Evolutionary conservation across 2,888 invertebrate species (phyloP), one percentile per base, ranked within the genome.

Genomic region (Chaitophorus viminalis): DNA sequence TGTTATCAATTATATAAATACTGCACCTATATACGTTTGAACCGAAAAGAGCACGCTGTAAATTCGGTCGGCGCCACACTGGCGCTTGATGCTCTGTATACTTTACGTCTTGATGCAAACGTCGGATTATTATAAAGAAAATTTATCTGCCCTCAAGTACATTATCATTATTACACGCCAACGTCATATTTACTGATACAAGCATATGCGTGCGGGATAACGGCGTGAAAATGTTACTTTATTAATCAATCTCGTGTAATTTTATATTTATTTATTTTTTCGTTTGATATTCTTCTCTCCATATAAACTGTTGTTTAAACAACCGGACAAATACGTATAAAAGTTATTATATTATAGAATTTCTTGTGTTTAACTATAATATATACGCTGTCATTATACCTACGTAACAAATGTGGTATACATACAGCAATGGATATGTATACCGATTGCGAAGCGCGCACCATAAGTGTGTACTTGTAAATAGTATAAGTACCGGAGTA

Each of bases 1-100:
- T 74, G 74, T 83, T 54, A 54, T 83, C 36, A 83, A 74, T 74
- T 83, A 54, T n/a, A 82, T 46, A 72, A 33, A 25, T 21, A 6
- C 68, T 5, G n/a, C n/a, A n/a, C n/a, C n/a, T n/a, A n/a, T 68
- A 68, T 68, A 25, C 68, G n/a, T 68, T n/a, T 68, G n/a, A 52
- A 46, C 25, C 9, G 17, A 17, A 11, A 6, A 18, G 39, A 81
- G 68, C 5, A n/a, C n/a, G 11, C 29, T 14, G 46, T 46, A 36
- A 79, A 21, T 33, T 11, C 36, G 82, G 54, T 72, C n/a, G 33
- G 31, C 70, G 72, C 18, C 33, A 36, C n/a, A n/a, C 72, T 54
- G 82, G 82, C 82, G 82, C 72, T 54, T 33, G 72, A 25, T n/a
- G 72, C 52, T 21, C 14, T 33, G 33, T 54, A 78, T 3, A 2